phyloP scores from a whole-genome alignment of 2,797 vertebrate genomes.

The Thunnus albacares region DNA sequence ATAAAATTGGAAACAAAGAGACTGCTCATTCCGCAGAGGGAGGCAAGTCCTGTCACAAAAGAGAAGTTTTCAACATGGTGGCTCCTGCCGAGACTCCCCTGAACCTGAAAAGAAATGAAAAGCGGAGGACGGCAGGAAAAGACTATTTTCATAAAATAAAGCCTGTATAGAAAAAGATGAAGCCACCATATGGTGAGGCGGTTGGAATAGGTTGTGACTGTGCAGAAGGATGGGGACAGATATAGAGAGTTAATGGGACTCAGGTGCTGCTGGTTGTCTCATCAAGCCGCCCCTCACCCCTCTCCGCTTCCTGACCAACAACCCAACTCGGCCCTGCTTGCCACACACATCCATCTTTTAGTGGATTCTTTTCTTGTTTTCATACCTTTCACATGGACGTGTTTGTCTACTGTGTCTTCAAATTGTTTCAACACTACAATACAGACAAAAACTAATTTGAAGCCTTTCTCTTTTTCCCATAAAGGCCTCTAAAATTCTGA shows the following conservation, averaged over 20 bases:
- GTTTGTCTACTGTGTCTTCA: slow-evolving; percentile 16
- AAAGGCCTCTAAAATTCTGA: background rate
- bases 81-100: slow-evolving; percentile 38
- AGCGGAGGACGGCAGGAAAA: slow-evolving; percentile 23
- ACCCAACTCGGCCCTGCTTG: slow-evolving; percentile 30
- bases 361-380: slow-evolving; percentile 25
- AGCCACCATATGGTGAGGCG: slow-evolving; percentile 63
- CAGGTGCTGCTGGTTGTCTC: slow-evolving; percentile 77
- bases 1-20: slow-evolving; percentile 63
- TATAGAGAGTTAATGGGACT: slow-evolving; percentile 80
- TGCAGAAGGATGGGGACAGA: slow-evolving; percentile 55
- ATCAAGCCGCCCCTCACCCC: slow-evolving; percentile 76
- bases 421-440: slow-evolving; percentile 10
- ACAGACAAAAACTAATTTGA: background rate
- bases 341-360: slow-evolving; percentile 62
- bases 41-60: slow-evolving; percentile 39
- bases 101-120: slow-evolving; percentile 48
- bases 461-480: background rate
- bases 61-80: slow-evolving; percentile 46
- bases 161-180: slow-evolving; percentile 52
- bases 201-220: slow-evolving; percentile 48
- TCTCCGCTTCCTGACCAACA: slow-evolving; percentile 55
- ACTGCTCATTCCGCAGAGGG: slow-evolving; percentile 49
- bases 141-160: slow-evolving; percentile 66
- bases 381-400: background rate